Percentiles rank a stretch among this genome's conserved stretches.
phyloP scores from a whole-genome alignment of 2,113 vertebrate genomes.

The Pelvicachromis taeniatus region DNA sequence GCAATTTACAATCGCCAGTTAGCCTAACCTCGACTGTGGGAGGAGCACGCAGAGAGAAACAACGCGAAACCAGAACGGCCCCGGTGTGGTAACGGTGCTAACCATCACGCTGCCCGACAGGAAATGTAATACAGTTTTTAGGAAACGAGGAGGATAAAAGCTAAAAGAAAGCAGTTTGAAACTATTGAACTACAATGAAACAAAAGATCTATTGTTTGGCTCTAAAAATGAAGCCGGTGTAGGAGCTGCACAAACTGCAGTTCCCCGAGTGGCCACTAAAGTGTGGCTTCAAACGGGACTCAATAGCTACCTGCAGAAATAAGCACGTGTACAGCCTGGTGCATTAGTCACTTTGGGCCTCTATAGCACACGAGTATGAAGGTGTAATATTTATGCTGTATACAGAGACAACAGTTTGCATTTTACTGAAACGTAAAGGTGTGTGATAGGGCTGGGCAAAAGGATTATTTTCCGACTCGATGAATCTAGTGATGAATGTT shows the following conservation, averaged over 20 bases:
- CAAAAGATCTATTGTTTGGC: background rate
- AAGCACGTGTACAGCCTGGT: background rate
- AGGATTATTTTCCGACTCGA: no score
- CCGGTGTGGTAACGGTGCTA: background rate
- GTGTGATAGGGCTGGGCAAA: no score
- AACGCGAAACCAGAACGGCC: background rate
- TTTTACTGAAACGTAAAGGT: background rate
- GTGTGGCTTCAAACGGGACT: fast-evolving
- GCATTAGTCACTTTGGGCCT: fast-evolving
- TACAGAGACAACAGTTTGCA: background rate
- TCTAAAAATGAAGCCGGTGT: background rate
- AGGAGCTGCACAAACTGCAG: background rate
- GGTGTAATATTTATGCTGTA: fast-evolving
- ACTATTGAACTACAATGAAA: no score
- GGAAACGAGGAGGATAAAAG: fast-evolving
- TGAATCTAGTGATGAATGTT: no score
- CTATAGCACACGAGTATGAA: fast-evolving
- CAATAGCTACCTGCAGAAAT: background rate
- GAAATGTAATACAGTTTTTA: background rate
- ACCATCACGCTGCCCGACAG: background rate
- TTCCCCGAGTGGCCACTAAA: background rate
- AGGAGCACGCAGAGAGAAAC: background rate
- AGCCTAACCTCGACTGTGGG: background rate
- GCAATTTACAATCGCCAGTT: background rate
- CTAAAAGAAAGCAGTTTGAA: background rate